These are phyloP conservation scores for Drosophila subquinaria DNA, from an alignment of 2,888 invertebrate species.

Conservation along the genomic window DNA sequence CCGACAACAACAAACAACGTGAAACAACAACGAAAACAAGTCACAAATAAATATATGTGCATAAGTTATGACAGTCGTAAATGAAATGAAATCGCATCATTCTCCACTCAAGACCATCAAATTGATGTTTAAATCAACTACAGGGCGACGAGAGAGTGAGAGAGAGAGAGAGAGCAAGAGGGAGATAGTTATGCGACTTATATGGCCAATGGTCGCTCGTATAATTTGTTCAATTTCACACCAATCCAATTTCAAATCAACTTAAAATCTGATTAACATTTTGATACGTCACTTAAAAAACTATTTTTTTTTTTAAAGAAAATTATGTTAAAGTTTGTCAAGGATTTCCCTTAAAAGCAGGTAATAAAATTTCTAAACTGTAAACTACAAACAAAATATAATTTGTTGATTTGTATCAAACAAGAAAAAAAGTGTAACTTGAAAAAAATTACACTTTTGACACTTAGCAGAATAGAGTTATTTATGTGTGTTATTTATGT, in stretches of 20 bases:
- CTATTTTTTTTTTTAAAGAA: too few relatives aligned
- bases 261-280: conserved; percentile 38
- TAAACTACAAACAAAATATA: too few relatives aligned
- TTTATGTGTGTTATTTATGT: too few relatives aligned
- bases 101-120: conserved; percentile 5
- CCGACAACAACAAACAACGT: conserved; percentile 24
- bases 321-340: too few relatives aligned
- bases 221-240: conserved; percentile 37
- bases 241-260: conserved; percentile 17
- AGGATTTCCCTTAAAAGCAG: too few relatives aligned
- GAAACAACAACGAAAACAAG: conserved; percentile 51
- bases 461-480: too few relatives aligned
- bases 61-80: conserved; percentile 75
- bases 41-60: conserved; percentile 74
- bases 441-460: too few relatives aligned
- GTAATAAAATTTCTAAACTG: too few relatives aligned
- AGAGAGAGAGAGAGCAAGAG: neutral
- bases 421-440: too few relatives aligned
- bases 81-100: conserved; percentile 66
- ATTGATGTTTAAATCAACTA: conserved; percentile 2
- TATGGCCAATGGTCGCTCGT: conserved; percentile 22
- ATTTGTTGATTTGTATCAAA: too few relatives aligned
- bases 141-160: neutral
- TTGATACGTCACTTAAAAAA: conserved; percentile 15
- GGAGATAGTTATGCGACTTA: conserved; percentile 18